A percentile compares a stretch with the other conserved stretches of the same genome.
phyloP scores from a whole-genome alignment of 2,888 invertebrate genomes.

The Notocelia uddmanniana region DNA sequence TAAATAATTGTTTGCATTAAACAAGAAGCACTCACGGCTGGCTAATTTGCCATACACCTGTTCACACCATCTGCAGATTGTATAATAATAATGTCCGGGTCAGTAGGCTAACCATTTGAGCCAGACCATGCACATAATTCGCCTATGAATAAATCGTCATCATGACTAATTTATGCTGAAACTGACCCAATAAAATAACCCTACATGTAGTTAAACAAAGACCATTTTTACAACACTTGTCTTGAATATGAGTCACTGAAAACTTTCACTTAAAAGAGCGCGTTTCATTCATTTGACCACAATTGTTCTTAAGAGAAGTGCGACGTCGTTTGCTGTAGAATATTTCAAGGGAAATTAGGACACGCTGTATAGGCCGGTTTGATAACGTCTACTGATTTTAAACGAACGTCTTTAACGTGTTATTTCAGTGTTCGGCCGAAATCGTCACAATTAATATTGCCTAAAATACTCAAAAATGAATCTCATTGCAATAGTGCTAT shows the following conservation, averaged over 20 bases:
- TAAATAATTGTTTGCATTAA: slow-evolving; percentile 12
- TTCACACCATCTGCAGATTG: slow-evolving; percentile 36
- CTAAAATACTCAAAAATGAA: slow-evolving; percentile 39
- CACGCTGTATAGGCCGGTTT: slow-evolving; percentile 56
- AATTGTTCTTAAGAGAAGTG: slow-evolving; percentile 50
- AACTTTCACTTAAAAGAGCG: slow-evolving; percentile 68
- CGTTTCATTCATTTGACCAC: slow-evolving; percentile 48
- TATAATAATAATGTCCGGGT: slow-evolving; percentile 40
- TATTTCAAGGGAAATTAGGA: slow-evolving; percentile 47
- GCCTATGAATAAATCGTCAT: slow-evolving; percentile 51
- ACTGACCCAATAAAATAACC: slow-evolving; percentile 58
- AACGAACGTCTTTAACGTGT: slow-evolving; percentile 14
- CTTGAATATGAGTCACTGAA: slow-evolving; percentile 63
- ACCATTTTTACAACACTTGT: slow-evolving; percentile 55
- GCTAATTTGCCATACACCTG: slow-evolving; percentile 39
- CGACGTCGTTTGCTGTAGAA: slow-evolving; percentile 40
- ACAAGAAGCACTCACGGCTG: slow-evolving; percentile 20
- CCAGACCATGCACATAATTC: slow-evolving; percentile 35
- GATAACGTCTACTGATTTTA: slow-evolving; percentile 42
- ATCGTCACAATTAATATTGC: slow-evolving; percentile 15
- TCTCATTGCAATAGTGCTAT: slow-evolving; percentile 48
- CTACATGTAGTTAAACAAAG: slow-evolving; percentile 56
- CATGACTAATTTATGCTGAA: slow-evolving; percentile 62
- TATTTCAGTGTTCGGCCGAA: slow-evolving; percentile 27
- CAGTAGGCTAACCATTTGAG: slow-evolving; percentile 33